These are phyloP conservation scores for Corythucha ciliata DNA, from an alignment of 2,888 invertebrate genomes.

Conservation along the genomic window DNA sequence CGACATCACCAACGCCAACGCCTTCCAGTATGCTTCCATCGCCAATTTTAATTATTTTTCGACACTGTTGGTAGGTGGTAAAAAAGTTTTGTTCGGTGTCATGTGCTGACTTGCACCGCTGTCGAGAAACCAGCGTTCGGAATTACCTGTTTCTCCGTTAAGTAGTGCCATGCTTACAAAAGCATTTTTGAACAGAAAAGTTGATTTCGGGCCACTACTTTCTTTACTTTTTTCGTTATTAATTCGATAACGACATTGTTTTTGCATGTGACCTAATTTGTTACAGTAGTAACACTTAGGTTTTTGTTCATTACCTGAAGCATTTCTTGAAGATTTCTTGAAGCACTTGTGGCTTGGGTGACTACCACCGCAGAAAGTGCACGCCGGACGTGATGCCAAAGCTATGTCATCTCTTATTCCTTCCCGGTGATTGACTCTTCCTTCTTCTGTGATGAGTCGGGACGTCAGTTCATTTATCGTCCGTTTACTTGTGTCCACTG, in stretches of 20 bases:
- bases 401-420: constrained; percentile 3
- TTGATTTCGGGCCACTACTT: no score
- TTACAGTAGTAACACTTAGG: no score
- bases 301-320: no score
- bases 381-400: not conserved
- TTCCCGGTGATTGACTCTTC: not conserved
- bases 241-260: no score
- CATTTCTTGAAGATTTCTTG: not conserved
- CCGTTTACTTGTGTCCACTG: constrained; percentile 6
- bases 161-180: no score
- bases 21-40: constrained; percentile 4
- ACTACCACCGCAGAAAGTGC: not conserved
- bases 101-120: no score
- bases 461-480: constrained; percentile 11
- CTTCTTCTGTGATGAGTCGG: constrained; percentile 6
- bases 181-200: no score
- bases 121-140: no score
- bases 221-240: no score
- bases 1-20: constrained; percentile 6
- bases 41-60: constrained; percentile 9
- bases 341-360: constrained; percentile 2
- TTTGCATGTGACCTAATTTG: no score
- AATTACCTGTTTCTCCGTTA: no score
- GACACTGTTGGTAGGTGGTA: not conserved
- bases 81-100: no score